phyloP scores from a whole-genome alignment of 2,113 vertebrate species.

The Oreocharis arfaki region DNA sequence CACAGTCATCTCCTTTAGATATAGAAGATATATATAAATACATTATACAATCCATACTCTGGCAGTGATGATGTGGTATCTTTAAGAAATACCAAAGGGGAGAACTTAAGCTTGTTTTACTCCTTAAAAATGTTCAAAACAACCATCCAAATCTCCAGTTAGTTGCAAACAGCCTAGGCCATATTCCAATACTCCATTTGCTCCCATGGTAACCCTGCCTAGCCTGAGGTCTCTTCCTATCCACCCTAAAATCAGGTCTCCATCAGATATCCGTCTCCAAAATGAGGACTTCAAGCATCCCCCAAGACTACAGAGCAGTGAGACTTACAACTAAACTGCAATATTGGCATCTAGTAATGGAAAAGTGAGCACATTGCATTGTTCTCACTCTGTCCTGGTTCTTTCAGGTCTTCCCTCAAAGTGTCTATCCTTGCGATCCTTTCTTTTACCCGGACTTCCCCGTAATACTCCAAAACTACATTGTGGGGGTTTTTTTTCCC shows the following conservation, averaged over 20 bases:
- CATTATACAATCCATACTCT: background rate
- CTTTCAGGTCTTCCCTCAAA: background rate
- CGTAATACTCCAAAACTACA: background rate
- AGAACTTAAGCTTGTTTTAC: background rate
- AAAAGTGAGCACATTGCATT: background rate
- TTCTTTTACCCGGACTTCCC: background rate
- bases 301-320: background rate
- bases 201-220: background rate
- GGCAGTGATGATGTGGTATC: background rate
- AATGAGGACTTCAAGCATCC: background rate
- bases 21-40: no score
- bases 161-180: background rate
- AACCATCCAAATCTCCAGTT: background rate
- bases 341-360: background rate
- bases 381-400: background rate
- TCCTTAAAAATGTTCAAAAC: background rate
- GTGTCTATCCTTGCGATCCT: background rate
- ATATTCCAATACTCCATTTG: background rate
- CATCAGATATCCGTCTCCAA: background rate
- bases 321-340: background rate
- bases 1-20: background rate
- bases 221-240: background rate
- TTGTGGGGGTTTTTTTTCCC: fast-evolving
- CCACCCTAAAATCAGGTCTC: background rate
- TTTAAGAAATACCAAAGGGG: background rate